phyloP scores from a whole-genome alignment of 2,888 invertebrate species.

The Dicyrtoma fusca region DNA sequence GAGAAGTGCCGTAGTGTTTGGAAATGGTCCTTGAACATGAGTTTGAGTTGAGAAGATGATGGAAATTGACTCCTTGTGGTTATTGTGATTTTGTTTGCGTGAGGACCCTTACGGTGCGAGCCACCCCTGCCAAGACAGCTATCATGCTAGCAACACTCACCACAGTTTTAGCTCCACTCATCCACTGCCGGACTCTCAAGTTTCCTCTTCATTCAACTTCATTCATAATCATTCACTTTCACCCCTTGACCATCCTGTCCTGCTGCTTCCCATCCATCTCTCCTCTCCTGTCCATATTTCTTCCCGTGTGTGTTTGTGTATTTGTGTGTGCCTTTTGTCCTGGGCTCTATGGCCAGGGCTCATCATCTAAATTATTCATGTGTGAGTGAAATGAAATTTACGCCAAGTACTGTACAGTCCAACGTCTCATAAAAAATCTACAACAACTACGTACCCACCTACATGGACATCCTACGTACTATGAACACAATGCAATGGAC shows the following conservation, averaged over 20 bases:
- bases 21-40: neutral
- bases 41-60: conserved; percentile 4
- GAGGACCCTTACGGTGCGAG: conserved; percentile 9
- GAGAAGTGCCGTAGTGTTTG: too few relatives aligned
- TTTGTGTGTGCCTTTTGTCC: neutral
- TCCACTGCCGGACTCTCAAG: conserved; percentile 6
- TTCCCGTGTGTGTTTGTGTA: neutral
- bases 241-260: neutral
- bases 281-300: neutral
- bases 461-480: neutral
- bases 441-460: too few relatives aligned
- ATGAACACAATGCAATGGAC: neutral
- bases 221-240: conserved; percentile 15
- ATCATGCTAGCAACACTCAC: conserved; percentile 10
- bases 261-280: neutral
- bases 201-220: conserved; percentile 8
- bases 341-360: neutral
- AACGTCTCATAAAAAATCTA: too few relatives aligned
- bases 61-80: conserved; percentile 21
- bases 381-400: too few relatives aligned
- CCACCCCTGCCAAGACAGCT: neutral
- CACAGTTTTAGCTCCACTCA: too few relatives aligned
- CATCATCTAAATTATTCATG: neutral
- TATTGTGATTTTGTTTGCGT: conserved; percentile 23
- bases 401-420: too few relatives aligned